These are phyloP conservation scores for Saxicola maurus DNA, from an alignment of 2,797 vertebrate genomes.

Conservation along the genomic window DNA sequence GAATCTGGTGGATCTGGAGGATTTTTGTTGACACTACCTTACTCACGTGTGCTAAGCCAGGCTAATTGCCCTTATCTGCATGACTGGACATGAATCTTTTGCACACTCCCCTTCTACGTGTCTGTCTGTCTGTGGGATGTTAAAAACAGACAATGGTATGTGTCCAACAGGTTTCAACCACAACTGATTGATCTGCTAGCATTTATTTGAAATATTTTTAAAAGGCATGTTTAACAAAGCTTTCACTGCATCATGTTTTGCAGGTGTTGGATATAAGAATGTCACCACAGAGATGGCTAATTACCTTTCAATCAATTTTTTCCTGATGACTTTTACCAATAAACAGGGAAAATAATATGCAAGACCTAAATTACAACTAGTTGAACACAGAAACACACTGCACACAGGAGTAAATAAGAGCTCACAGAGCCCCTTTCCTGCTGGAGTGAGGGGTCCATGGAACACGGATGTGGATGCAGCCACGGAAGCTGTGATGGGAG, in stretches of 20 bases:
- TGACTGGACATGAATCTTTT: background rate
- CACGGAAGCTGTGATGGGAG: background rate
- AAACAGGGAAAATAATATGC: background rate
- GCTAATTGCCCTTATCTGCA: background rate
- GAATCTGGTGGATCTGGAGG: background rate
- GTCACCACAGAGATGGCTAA: background rate
- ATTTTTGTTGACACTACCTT: background rate
- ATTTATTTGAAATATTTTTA: background rate
- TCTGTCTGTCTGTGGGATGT: background rate
- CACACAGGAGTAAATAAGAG: background rate
- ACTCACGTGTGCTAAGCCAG: background rate
- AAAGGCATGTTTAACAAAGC: background rate
- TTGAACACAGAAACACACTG: background rate
- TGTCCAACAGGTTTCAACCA: background rate
- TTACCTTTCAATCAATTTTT: background rate
- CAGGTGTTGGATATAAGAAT: background rate
- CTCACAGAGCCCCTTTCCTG: background rate
- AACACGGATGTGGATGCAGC: background rate
- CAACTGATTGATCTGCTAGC: background rate
- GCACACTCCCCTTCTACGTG: background rate
- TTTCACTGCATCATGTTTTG: background rate
- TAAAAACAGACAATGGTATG: background rate
- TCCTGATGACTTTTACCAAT: background rate
- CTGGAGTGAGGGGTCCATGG: background rate
- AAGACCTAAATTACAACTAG: background rate